Evolutionary conservation across 2,113 vertebrate genomes (phyloP).

Genomic region (Sinocyclocheilus maitianheensis): DNA sequence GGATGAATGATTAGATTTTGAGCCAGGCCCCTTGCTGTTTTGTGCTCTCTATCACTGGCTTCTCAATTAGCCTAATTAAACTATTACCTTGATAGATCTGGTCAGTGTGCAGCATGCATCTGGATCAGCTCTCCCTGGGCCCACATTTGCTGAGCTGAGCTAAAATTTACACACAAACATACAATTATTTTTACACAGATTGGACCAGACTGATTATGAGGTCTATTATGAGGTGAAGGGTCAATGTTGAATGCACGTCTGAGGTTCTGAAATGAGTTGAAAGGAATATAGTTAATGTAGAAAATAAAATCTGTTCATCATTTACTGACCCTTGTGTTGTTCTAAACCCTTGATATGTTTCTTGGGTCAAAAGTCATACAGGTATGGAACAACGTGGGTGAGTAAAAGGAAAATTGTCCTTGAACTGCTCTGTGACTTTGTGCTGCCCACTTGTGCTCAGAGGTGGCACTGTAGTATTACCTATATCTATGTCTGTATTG

Average conservation of each 20-base stretch:
- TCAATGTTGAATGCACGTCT: background rate
- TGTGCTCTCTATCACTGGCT: background rate
- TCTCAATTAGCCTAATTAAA: slow-evolving; percentile 17
- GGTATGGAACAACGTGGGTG: background rate
- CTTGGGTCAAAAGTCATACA: background rate
- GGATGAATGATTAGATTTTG: background rate
- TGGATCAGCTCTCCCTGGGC: slow-evolving; percentile 6
- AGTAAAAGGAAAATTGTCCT: background rate
- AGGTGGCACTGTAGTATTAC: background rate
- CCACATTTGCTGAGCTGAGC: background rate
- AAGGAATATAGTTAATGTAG: background rate
- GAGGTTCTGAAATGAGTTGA: background rate
- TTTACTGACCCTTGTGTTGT: background rate
- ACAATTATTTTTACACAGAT: background rate
- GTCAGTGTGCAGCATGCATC: background rate
- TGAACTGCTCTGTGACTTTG: background rate
- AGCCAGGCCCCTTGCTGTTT: background rate
- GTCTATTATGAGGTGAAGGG: background rate
- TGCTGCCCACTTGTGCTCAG: slow-evolving; percentile 14
- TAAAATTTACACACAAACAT: background rate
- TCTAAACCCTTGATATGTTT: background rate
- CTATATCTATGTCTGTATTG: background rate
- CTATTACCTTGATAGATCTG: background rate
- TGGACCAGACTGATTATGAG: background rate
- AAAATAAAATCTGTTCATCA: background rate